Evolutionary conservation across 2,888 invertebrate species (phyloP).

Genomic region (Holacanthella duospinosa): DNA sequence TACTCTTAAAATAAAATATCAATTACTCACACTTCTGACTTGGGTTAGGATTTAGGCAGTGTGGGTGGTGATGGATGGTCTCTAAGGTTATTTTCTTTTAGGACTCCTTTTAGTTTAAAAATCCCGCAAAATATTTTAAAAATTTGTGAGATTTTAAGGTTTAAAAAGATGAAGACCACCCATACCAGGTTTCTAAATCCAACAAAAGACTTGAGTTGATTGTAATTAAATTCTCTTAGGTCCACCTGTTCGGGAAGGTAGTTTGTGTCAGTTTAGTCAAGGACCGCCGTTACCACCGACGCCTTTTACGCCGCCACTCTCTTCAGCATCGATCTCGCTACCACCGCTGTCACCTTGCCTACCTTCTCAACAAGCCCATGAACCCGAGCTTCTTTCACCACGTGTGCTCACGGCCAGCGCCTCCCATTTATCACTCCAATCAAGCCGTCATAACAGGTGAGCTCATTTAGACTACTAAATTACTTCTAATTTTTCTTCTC

Average conservation of each 20-base stretch:
- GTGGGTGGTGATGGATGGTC: neutral
- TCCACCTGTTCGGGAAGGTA: neutral
- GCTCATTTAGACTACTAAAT: neutral
- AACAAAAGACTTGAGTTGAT: neutral
- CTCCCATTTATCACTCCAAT: constrained; percentile 39
- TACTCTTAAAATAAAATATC: too few relatives aligned
- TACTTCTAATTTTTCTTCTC: neutral
- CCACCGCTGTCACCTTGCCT: constrained; percentile 18
- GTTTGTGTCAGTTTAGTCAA: neutral
- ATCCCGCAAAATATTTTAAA: too few relatives aligned
- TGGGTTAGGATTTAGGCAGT: neutral
- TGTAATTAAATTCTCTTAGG: neutral
- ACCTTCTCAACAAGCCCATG: constrained; percentile 34
- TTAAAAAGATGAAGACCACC: too few relatives aligned
- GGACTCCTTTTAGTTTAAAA: too few relatives aligned
- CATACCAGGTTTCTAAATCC: too few relatives aligned
- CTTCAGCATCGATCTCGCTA: constrained; percentile 10
- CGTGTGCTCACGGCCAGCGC: constrained; percentile 37
- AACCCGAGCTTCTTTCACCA: constrained; percentile 34
- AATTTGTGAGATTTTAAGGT: too few relatives aligned
- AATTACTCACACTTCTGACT: too few relatives aligned
- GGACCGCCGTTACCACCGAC: constrained; percentile 32
- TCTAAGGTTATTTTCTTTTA: neutral
- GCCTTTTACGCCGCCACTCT: constrained; percentile 15
- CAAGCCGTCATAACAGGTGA: constrained; percentile 38